These are phyloP conservation scores for Drosophila recens DNA, from an alignment of 2,888 invertebrate species.

Conservation along the genomic window DNA sequence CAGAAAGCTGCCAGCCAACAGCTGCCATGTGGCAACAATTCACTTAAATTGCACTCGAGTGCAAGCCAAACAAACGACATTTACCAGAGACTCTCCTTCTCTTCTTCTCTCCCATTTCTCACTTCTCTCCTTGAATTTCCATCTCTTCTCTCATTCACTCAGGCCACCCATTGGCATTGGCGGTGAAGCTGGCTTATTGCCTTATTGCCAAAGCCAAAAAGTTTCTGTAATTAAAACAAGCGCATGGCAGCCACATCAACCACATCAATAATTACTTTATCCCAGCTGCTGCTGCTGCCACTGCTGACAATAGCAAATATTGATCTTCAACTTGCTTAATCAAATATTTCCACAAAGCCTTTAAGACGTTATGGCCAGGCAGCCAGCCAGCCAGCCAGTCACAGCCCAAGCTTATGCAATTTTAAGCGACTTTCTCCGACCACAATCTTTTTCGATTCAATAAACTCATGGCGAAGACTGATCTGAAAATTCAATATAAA, in stretches of 20 bases:
- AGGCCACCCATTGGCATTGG: background rate
- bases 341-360: slow-evolving; percentile 42
- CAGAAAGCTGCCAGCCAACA: slow-evolving; percentile 8
- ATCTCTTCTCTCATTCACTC: background rate
- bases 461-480: background rate
- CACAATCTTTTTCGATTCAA: background rate
- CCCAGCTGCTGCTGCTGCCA: slow-evolving; percentile 1
- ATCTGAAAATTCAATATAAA: background rate
- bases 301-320: slow-evolving; percentile 30
- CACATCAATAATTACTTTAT: slow-evolving; percentile 67
- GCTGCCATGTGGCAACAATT: slow-evolving; percentile 41
- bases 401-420: background rate
- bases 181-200: slow-evolving; percentile 43
- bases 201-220: slow-evolving; percentile 44
- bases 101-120: background rate
- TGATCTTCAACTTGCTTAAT: slow-evolving; percentile 36
- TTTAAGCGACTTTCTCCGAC: background rate
- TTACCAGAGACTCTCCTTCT: background rate
- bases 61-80: slow-evolving; percentile 48
- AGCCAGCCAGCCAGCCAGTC: background rate
- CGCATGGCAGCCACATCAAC: slow-evolving; percentile 31
- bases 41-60: slow-evolving; percentile 50
- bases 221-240: slow-evolving; percentile 58
- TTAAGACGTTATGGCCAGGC: slow-evolving; percentile 1
- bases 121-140: background rate